A percentile compares a stretch with the other conserved stretches of the same genome.
Evolutionary conservation across 2,113 vertebrate genomes (phyloP).

Genomic region (Carlito syrichta): DNA sequence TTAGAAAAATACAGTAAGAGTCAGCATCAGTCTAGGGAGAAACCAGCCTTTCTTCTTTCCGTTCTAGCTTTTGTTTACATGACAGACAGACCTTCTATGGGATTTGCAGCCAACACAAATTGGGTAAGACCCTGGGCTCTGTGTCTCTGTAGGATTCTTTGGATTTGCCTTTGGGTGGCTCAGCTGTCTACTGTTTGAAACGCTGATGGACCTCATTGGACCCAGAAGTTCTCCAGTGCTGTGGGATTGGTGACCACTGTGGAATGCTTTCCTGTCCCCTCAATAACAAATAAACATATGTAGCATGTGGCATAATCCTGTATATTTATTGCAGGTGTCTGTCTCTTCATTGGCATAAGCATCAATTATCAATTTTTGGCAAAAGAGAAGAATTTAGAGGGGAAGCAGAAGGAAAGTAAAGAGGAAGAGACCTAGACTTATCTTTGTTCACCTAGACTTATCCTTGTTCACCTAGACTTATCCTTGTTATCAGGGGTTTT

Average conservation of each 20-base stretch:
- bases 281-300: constrained; percentile 97
- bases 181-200: constrained; percentile 93
- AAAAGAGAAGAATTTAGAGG: constrained; percentile 89
- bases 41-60: constrained; percentile 93
- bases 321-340: constrained; percentile 87
- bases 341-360: constrained; percentile 94
- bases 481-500: no score
- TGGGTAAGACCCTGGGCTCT: constrained; percentile 90
- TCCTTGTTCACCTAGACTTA: no score
- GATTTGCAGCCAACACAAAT: constrained; percentile 91
- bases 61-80: constrained; percentile 93
- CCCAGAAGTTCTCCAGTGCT: constrained; percentile 93
- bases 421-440: no score
- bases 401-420: constrained; percentile 81
- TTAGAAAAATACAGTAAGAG: constrained; percentile 93
- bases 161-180: constrained; percentile 95
- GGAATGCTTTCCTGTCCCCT: constrained; percentile 92
- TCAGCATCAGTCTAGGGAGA: constrained; percentile 88
- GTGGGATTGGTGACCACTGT: constrained; percentile 94
- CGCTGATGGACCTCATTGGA: constrained; percentile 94
- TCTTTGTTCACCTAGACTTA: no score
- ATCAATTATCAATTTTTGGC: constrained; percentile 92
- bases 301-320: constrained; percentile 90
- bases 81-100: constrained; percentile 93
- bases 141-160: constrained; percentile 91